phyloP scores from a whole-genome alignment of 1,140 invertebrate species.

The Cydia pomonella region DNA sequence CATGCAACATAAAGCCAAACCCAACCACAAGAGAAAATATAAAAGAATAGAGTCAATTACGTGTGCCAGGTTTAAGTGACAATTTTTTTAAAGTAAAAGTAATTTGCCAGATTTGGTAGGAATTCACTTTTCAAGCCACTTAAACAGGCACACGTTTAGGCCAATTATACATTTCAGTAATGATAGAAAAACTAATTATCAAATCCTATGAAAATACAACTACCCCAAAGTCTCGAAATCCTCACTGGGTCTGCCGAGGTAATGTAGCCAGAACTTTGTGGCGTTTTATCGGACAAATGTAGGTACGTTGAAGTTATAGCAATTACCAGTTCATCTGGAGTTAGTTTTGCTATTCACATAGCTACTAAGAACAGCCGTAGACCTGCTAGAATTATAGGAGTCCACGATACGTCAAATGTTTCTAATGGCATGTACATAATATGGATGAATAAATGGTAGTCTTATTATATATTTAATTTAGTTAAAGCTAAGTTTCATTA shows the following conservation, averaged over 20 bases:
- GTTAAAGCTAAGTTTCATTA: constrained; percentile 31
- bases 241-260: constrained; percentile 72
- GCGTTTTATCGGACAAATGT: constrained; percentile 79
- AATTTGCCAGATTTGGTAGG: too few species aligned
- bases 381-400: constrained; percentile 68
- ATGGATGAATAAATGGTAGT: constrained; percentile 40
- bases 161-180: background rate
- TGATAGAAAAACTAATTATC: constrained; percentile 8
- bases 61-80: constrained; percentile 7
- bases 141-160: constrained; percentile 2
- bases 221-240: constrained; percentile 23
- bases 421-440: constrained; percentile 44
- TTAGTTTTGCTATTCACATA: constrained; percentile 77
- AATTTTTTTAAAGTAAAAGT: background rate
- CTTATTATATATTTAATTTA: constrained; percentile 18
- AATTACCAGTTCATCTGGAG: constrained; percentile 78
- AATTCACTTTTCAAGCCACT: background rate
- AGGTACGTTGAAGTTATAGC: constrained; percentile 69
- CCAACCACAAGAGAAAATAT: background rate
- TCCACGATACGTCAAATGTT: constrained; percentile 53
- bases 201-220: constrained; percentile 15
- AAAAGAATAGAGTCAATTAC: background rate
- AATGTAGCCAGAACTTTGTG: constrained; percentile 73
- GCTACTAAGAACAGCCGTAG: constrained; percentile 56
- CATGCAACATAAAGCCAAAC: background rate